These are phyloP conservation scores for Melanocharis versteri DNA, from an alignment of 2,113 vertebrate species.

Conservation along the genomic window DNA sequence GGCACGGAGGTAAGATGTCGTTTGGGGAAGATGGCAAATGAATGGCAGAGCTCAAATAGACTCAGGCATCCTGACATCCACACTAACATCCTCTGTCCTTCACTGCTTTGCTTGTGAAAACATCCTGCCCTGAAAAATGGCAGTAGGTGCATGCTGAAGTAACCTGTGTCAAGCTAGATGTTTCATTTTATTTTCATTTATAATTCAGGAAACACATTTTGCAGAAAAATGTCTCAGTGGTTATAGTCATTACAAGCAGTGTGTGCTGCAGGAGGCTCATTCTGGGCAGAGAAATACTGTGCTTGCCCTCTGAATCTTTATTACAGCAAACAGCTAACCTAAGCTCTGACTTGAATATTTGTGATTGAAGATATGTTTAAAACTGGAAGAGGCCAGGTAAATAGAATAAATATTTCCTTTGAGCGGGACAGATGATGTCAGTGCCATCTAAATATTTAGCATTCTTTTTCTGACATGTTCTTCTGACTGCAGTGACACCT, in stretches of 20 bases:
- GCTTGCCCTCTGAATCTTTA: neutral
- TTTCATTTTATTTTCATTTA: constrained; percentile 58
- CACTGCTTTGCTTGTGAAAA: neutral
- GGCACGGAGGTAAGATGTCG: accelerated
- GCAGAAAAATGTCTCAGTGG: neutral
- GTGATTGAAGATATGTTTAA: neutral
- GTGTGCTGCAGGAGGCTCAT: neutral
- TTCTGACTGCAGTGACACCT: constrained; percentile 60
- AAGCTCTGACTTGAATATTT: neutral
- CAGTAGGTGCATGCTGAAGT: neutral
- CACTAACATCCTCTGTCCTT: neutral
- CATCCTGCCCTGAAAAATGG: neutral
- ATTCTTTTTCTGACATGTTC: neutral
- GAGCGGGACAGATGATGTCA: neutral
- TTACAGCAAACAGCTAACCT: neutral
- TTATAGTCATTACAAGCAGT: neutral
- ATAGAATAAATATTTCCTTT: constrained; percentile 4
- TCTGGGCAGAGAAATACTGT: neutral
- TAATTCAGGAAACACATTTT: constrained; percentile 11
- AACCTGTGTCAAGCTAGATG: neutral
- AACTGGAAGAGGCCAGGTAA: neutral
- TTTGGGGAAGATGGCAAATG: neutral
- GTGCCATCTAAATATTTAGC: neutral
- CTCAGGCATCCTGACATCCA: neutral
- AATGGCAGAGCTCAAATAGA: neutral